phyloP scores from a whole-genome alignment of 2,888 invertebrate species.

The Trissoscelio sp. region DNA sequence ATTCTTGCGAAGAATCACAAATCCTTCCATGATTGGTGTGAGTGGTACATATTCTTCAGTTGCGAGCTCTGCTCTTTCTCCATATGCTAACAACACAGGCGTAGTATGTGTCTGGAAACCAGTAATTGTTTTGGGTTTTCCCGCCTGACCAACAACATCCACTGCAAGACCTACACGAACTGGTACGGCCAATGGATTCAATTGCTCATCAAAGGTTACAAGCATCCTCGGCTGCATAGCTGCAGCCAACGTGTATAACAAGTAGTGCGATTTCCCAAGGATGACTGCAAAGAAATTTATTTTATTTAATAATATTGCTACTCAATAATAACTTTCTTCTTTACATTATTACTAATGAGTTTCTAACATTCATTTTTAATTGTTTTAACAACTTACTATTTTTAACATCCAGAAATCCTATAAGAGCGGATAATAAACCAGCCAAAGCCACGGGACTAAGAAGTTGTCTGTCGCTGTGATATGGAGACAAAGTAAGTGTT shows the following conservation, averaged over 20 bases:
- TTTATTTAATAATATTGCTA: constrained; percentile 8
- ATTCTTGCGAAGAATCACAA: constrained; percentile 98
- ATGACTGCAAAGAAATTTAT: constrained; percentile 87
- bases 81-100: constrained; percentile 97
- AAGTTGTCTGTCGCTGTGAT: constrained; percentile 97
- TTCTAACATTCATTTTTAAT: too few species aligned
- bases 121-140: constrained; percentile 99
- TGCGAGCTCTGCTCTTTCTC: constrained; percentile 98
- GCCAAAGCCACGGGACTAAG: constrained; percentile 98
- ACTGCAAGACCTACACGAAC: constrained; percentile 98
- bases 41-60: constrained; percentile 98
- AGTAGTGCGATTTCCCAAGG: constrained; percentile 97
- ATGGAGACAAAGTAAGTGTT: constrained; percentile 97
- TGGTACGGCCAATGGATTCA: constrained; percentile 96
- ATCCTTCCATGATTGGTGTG: constrained; percentile 99
- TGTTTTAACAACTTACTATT: constrained; percentile 93
- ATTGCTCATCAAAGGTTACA: constrained; percentile 97
- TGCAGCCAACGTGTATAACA: constrained; percentile 96
- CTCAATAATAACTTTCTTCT: too few species aligned
- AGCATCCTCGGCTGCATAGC: constrained; percentile 99
- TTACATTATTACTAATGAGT: too few species aligned
- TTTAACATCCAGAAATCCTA: constrained; percentile 98
- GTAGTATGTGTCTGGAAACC: constrained; percentile 99
- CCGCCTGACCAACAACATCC: constrained; percentile 99
- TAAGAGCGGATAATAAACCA: constrained; percentile 95